Base-by-base conservation (phyloP, 2,888 invertebrate genomes). In the Aradus depressus region DNA sequence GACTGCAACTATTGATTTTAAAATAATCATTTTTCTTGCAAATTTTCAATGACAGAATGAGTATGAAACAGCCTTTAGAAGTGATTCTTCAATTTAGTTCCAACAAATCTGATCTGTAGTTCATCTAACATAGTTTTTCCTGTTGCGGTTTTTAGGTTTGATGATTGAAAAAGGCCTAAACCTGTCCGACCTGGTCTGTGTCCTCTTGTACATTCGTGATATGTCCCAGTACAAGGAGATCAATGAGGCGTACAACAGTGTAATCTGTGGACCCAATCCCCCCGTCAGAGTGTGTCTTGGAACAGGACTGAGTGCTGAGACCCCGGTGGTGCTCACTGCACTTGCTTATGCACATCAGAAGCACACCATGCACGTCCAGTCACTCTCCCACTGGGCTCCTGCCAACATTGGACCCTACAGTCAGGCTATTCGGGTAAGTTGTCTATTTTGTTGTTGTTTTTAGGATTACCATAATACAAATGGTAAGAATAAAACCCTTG, bases 311-410 rank as follows among this genome's bases (percentile, higher is more conserved):
- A 78, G 81, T 19, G 68, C 68, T 34, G 74, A 79, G 59, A 78
- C 80, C 44, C 86, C 87, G 55, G 75, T 89, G 44, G 74, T 85
- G 53, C 69, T 90, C 62, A 87, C 88, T 63, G 87, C 83, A 51
- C 74, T 85, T 47, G 80, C 80, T 21, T 80, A 75, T 70, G 72
- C 58, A 25, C 57, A 53, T 23, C 54, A 61, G 61, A 56, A 60
- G 57, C 74, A 81, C 56, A 87, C 86, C 5, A 86, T 93, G 85
- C 93, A 95, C 66, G 92, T 95, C 34, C 93, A 93, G 70, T 85
- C 92, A 56, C 80, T 93, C 62, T 93, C 92, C 23, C 92, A 95
- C 67, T 95, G 95, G 95, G 92, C 93, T n/a, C 93, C 95, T 1
- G 92, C 93, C 54, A 93, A 91, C 66, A 93, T 95, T 62, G 95